Base-by-base conservation (phyloP, 92 coral and sea anemone species). In the Zoanthus sociatus region DNA sequence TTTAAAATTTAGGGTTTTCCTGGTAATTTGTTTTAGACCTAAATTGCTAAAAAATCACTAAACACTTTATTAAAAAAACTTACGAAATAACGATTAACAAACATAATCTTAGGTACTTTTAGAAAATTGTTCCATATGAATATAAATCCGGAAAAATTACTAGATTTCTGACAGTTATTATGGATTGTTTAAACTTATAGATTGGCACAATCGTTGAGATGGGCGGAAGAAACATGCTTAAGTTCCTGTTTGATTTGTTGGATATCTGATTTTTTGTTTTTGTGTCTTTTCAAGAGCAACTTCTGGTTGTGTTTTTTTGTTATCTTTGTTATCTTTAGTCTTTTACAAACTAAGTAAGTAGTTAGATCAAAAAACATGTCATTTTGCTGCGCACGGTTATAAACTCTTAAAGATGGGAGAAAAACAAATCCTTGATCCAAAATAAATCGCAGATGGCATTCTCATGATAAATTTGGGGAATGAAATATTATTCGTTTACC, bases 161-260 rank as follows among this genome's bases (percentile, higher is more conserved):
- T 50, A 5, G 55, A 50, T 11, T 50, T 11, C 55, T 50, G 55
- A 58, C 66, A 79, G 7, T n/a, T 45, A 44, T 42, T 79, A 14
- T 47, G 61, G 58, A 64, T 81, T 45, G 85, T 67, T 66, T 81
- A 46, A 44, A 17, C 75, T 11, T 56, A 3, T 67, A 66, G 66
- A 64, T 81, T 81, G 85, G 73, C 61, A 66, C 74, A 66, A 16
- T 30, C 66, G 64, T 66, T 66, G 42, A 55, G 44, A 64, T 66
- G 85, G 46, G 53, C 74, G 85, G 85, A 81, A 81, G 73, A 67
- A 21, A 81, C 50, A 18, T 13, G 46, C 13, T 20, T 66, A 66
- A 56, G 55, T 81, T 81, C 17, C 74, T 54, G 53, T 44, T 31
- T 42, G 7, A 76, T 18, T 81, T 81, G 60, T 75, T 81, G 75